phyloP scores from a whole-genome alignment of 2,113 vertebrate genomes.

The Microtus montanus region DNA sequence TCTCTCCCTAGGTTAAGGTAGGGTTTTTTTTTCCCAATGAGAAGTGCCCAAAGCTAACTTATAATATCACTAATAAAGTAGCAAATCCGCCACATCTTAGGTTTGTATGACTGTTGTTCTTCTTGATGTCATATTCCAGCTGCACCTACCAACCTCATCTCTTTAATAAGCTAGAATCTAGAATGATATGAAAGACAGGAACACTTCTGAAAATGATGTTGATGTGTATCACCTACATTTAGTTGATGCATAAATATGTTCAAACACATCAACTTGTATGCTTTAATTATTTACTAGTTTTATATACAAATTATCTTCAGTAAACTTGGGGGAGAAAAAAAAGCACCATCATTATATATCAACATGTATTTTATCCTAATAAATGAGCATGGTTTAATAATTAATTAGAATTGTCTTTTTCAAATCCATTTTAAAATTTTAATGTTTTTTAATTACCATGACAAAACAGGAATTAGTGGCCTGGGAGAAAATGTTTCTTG shows the following conservation, averaged over 20 bases:
- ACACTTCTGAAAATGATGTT: background rate
- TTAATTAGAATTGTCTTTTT: conserved; percentile 8
- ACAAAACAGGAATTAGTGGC: conserved; percentile 21
- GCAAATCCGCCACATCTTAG: background rate
- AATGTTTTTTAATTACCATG: conserved; percentile 38
- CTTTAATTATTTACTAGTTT: background rate
- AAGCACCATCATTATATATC: conserved; percentile 7
- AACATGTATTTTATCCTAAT: conserved; percentile 12
- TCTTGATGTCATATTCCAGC: background rate
- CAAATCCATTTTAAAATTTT: conserved; percentile 29
- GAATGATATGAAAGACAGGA: background rate
- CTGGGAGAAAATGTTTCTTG: background rate
- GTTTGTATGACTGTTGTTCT: background rate
- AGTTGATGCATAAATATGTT: background rate
- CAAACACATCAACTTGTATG: background rate
- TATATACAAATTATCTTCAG: background rate
- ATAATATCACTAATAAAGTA: background rate
- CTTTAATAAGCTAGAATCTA: conserved; percentile 30
- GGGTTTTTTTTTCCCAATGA: conserved; percentile 26
- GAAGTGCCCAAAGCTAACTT: background rate
- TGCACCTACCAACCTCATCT: background rate
- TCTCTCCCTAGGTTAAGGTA: background rate
- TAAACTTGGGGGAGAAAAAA: background rate
- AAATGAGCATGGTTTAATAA: conserved; percentile 47
- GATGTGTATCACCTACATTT: background rate